phyloP scores from a whole-genome alignment of 2,113 vertebrate species.

The Ptilonorhynchus violaceus region DNA sequence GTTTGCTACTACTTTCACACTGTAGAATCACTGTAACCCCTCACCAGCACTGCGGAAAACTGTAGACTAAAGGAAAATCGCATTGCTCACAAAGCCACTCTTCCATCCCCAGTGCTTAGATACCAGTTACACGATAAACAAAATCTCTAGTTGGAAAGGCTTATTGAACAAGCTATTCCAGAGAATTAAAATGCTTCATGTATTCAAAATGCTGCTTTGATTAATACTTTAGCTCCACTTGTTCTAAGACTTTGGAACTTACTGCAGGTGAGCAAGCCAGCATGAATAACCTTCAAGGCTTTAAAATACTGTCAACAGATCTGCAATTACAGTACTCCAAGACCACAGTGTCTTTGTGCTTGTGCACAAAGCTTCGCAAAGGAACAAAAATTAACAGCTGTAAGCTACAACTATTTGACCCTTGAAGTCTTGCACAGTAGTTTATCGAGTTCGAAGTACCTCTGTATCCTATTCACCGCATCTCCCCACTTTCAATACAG shows the following conservation, averaged over 20 bases:
- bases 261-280: conserved; percentile 27
- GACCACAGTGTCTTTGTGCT: conserved; percentile 43
- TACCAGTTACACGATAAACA: not conserved
- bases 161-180: not conserved
- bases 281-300: not conserved
- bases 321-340: conserved; percentile 36
- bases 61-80: not conserved
- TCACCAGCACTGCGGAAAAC: not conserved
- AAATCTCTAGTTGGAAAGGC: not conserved
- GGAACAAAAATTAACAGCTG: conserved; percentile 39
- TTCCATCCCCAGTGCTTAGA: not conserved
- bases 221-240: not conserved
- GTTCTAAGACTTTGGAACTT: not conserved
- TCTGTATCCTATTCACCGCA: not conserved
- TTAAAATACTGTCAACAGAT: conserved; percentile 23
- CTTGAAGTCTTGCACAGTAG: conserved; percentile 25
- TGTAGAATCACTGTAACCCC: not conserved
- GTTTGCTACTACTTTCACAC: conserved; percentile 15
- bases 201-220: not conserved
- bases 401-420: conserved; percentile 31
- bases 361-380: conserved; percentile 27
- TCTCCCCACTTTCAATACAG: not conserved
- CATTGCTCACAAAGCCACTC: not conserved
- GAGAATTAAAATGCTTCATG: not conserved
- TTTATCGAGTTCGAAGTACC: conserved; percentile 41